These are phyloP conservation scores for Caenorhabditis doughertyi DNA, from an alignment of 2,888 invertebrate genomes.

Conservation along the genomic window DNA sequence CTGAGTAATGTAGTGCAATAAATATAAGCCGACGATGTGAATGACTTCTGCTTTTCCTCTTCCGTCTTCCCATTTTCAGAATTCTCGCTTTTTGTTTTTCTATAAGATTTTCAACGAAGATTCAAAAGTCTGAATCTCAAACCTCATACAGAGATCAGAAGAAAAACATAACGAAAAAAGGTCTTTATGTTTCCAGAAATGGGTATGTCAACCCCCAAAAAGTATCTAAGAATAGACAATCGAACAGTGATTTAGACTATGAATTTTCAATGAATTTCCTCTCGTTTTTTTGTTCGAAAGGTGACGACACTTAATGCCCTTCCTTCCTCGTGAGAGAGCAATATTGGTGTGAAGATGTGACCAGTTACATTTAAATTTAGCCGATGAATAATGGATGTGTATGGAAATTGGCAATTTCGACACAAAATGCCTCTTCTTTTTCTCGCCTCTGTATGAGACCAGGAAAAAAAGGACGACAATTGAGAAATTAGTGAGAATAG, in stretches of 20 bases:
- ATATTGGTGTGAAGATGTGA: slow-evolving; percentile 9
- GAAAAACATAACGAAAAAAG: slow-evolving; percentile 24
- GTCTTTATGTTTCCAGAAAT: neutral
- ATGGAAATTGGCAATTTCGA: slow-evolving; percentile 52
- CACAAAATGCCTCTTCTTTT: slow-evolving; percentile 7
- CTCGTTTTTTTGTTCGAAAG: neutral
- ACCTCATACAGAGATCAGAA: slow-evolving; percentile 31
- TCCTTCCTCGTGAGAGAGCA: slow-evolving; percentile 31
- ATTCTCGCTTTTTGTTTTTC: slow-evolving; percentile 27
- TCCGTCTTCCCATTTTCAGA: slow-evolving; percentile 5
- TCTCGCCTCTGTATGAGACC: neutral
- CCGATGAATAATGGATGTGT: slow-evolving; percentile 50
- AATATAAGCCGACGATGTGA: slow-evolving; percentile 52
- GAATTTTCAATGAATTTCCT: slow-evolving; percentile 27
- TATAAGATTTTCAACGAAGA: neutral
- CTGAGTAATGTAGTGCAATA: slow-evolving; percentile 47
- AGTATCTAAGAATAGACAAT: slow-evolving; percentile 19
- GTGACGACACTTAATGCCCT: slow-evolving; percentile 20
- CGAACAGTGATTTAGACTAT: slow-evolving; percentile 20
- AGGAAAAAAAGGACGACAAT: slow-evolving; percentile 26
- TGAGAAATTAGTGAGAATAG: slow-evolving; percentile 9
- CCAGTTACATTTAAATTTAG: slow-evolving; percentile 37
- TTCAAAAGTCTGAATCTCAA: slow-evolving; percentile 11
- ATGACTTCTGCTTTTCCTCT: slow-evolving; percentile 13
- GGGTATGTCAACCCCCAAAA: neutral